Evolutionary conservation across 2,113 vertebrate species (phyloP).

Genomic region (Leptocoma aspasia): DNA sequence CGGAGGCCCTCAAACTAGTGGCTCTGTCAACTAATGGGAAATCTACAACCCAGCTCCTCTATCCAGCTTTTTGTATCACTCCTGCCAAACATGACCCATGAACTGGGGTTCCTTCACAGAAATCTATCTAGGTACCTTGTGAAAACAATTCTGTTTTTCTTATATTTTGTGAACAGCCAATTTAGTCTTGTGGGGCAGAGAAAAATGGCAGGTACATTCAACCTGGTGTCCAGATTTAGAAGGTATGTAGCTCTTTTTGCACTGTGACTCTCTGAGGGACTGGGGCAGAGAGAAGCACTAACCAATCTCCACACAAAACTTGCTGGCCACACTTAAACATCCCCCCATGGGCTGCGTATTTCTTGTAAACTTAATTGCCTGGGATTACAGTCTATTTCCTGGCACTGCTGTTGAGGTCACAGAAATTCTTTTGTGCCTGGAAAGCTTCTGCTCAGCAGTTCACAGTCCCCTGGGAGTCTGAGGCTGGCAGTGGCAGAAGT

Average conservation of each 20-base stretch:
- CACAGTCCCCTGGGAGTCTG: fast-evolving
- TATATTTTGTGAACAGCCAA: not conserved
- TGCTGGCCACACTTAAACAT: not conserved
- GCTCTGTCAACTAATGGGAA: not conserved
- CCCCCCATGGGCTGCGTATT: not conserved
- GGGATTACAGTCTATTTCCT: conserved; percentile 45
- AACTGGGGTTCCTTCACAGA: not conserved
- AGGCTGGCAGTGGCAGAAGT: not conserved
- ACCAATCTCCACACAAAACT: not conserved
- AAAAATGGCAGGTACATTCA: not conserved
- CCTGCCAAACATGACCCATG: not conserved
- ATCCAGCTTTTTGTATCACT: not conserved
- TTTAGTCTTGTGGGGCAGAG: not conserved
- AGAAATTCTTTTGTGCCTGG: not conserved
- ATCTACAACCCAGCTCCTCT: not conserved
- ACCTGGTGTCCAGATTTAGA: not conserved
- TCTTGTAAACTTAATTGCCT: conserved; percentile 62
- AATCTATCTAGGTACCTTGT: not conserved
- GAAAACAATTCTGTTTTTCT: not conserved
- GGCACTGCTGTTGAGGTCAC: not conserved
- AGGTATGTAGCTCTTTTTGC: not conserved
- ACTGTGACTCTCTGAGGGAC: not conserved
- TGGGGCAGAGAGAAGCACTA: not conserved
- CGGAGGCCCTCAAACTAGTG: not conserved
- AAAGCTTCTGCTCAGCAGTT: not conserved